These are phyloP conservation scores for Brachypalpus laphriformis DNA, from an alignment of 2,888 invertebrate species.

Conservation along the genomic window DNA sequence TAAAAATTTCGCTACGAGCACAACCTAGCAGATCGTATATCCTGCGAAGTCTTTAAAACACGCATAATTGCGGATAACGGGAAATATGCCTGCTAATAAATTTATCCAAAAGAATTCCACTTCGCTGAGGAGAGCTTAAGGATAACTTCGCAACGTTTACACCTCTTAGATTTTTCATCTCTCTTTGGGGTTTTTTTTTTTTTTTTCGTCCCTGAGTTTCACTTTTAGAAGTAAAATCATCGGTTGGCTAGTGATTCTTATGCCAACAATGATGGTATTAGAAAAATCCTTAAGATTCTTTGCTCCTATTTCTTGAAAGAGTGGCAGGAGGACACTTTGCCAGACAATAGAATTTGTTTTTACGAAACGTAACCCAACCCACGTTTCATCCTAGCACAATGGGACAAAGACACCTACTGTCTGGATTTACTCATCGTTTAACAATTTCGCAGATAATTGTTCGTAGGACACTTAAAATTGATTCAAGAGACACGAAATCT, in stretches of 20 bases:
- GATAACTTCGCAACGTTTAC: conserved; percentile 33
- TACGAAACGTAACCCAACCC: not conserved
- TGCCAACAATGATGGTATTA: conserved; percentile 47
- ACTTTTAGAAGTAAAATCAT: conserved; percentile 12
- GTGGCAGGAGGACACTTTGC: conserved; percentile 33
- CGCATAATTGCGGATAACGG: conserved; percentile 38
- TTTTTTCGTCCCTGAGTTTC: not conserved
- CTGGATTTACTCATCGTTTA: conserved; percentile 53
- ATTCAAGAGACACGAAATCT: conserved; percentile 46
- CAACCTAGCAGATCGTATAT: not conserved
- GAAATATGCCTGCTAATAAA: conserved; percentile 41
- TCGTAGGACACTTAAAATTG: conserved; percentile 51
- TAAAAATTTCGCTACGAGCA: not conserved
- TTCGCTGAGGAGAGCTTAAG: conserved; percentile 1
- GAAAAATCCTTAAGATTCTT: conserved; percentile 39
- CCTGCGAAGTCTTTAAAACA: conserved; percentile 4
- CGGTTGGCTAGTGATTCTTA: conserved; percentile 47
- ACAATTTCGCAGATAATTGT: conserved; percentile 67
- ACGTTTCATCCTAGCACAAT: not conserved
- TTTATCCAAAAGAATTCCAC: conserved; percentile 24
- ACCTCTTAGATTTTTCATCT: conserved; percentile 25
- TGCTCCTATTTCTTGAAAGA: not conserved
- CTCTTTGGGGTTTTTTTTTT: conserved; percentile 20
- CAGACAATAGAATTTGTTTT: conserved; percentile 30
- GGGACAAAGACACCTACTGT: conserved; percentile 28